phyloP scores from a whole-genome alignment of 2,113 vertebrate genomes.

The Ovibos moschatus region DNA sequence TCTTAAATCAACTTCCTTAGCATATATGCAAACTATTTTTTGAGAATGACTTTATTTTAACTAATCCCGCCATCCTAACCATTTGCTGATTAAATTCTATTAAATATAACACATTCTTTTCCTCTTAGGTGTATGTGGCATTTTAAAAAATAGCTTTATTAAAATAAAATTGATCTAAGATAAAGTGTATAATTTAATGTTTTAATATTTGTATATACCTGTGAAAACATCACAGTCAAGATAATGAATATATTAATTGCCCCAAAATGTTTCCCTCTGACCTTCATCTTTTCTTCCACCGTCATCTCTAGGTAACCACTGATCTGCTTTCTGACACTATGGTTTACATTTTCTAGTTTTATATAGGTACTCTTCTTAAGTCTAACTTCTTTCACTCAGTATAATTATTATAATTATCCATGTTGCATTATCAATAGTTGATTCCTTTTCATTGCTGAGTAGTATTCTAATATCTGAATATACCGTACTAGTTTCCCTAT shows the following conservation, averaged over 20 bases:
- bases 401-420: background rate
- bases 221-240: slow-evolving; percentile 13
- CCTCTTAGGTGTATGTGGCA: background rate
- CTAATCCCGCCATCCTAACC: background rate
- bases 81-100: background rate
- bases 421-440: background rate
- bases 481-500: background rate
- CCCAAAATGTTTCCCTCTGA: background rate
- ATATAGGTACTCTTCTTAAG: background rate
- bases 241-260: background rate
- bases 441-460: background rate
- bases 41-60: background rate
- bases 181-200: background rate
- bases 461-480: background rate
- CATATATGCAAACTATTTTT: background rate
- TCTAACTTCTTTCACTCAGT: background rate
- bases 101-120: background rate
- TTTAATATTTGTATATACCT: background rate
- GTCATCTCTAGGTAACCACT: background rate
- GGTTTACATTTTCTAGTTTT: background rate
- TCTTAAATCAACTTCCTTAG: background rate
- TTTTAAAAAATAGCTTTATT: slow-evolving; percentile 19
- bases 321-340: background rate
- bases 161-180: background rate
- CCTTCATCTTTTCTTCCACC: background rate